Conservation (phyloP, 2,797 vertebrate species). For the Garrulus glandarius region DNA sequence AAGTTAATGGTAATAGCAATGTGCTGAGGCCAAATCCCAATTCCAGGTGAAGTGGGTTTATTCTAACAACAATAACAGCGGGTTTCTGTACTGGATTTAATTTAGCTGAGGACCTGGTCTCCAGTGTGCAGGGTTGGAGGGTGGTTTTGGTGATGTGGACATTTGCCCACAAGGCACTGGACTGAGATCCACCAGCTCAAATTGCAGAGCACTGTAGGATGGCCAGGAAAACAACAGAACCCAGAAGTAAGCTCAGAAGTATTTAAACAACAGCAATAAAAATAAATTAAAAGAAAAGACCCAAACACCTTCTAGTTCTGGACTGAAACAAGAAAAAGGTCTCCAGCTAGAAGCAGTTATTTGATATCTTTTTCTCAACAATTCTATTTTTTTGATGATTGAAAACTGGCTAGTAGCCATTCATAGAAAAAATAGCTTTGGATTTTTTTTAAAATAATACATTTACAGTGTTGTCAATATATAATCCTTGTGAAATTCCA, state of each 20-base stretch:
- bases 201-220: background rate
- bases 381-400: background rate
- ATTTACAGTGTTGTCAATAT: background rate
- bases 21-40: background rate
- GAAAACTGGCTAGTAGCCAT: background rate
- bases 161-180: slow-evolving; percentile 26
- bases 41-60: background rate
- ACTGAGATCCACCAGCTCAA: slow-evolving; percentile 41
- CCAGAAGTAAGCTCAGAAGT: background rate
- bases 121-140: background rate
- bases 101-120: background rate
- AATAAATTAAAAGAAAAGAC: background rate
- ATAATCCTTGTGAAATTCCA: background rate
- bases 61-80: background rate
- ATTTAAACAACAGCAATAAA: background rate
- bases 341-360: background rate
- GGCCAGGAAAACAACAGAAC: background rate
- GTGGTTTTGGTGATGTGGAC: slow-evolving; percentile 26
- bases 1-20: background rate
- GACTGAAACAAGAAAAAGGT: background rate
- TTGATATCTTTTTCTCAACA: background rate
- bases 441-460: background rate
- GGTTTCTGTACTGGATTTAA: background rate
- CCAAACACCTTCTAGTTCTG: background rate
- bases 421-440: background rate